phyloP scores from a whole-genome alignment of 2,797 vertebrate genomes.

The Graptemys geographica region DNA sequence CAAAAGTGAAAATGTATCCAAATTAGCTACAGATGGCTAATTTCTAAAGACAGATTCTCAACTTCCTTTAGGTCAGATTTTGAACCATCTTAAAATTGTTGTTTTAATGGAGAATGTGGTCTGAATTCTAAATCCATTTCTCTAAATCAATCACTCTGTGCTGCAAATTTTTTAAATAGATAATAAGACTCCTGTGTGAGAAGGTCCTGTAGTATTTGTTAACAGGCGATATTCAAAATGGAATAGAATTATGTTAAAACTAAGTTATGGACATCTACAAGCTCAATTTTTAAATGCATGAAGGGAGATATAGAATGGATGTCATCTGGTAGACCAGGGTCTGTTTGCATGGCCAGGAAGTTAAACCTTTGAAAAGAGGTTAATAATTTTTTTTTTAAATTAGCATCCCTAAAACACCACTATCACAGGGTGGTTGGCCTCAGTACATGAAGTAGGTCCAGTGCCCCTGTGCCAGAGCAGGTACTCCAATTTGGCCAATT shows the following conservation, averaged over 20 bases:
- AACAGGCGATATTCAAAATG: not conserved
- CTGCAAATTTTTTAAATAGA: not conserved
- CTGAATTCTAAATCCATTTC: not conserved
- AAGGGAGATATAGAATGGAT: not conserved
- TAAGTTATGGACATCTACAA: not conserved
- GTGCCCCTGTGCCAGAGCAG: not conserved
- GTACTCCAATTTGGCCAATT: not conserved
- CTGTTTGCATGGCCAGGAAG: not conserved
- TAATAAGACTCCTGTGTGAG: not conserved
- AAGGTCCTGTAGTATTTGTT: not conserved
- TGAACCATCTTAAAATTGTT: not conserved
- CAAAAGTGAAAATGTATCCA: conserved; percentile 9
- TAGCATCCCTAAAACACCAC: not conserved
- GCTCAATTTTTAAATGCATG: not conserved
- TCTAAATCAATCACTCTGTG: not conserved
- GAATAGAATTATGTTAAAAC: not conserved
- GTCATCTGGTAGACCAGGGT: not conserved
- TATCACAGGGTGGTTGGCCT: not conserved
- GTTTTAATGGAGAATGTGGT: not conserved
- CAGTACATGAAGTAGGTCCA: not conserved
- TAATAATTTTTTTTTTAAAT: not conserved
- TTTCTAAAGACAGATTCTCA: not conserved
- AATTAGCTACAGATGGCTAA: not conserved
- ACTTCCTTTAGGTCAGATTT: not conserved
- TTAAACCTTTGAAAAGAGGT: not conserved